phyloP scores from a whole-genome alignment of 2,888 invertebrate genomes.

The Trichopoda pennipes region DNA sequence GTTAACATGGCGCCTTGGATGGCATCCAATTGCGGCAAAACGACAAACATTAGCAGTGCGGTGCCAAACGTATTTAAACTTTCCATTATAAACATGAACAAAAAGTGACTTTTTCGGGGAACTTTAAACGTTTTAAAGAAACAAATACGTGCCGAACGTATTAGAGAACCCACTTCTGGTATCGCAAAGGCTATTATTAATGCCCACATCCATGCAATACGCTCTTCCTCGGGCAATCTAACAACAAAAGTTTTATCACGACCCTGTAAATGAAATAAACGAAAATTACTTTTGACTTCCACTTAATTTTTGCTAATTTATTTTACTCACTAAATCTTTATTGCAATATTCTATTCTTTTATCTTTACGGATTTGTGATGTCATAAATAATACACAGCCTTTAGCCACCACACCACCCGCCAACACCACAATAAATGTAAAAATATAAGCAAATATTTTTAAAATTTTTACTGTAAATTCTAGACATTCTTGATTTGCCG shows the following conservation, averaged over 20 bases:
- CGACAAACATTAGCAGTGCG: conserved; percentile 91
- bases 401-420: conserved; percentile 93
- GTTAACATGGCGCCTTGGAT: conserved; percentile 98
- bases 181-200: conserved; percentile 92
- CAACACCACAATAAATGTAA: conserved; percentile 92
- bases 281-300: not conserved
- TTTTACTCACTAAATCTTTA: conserved; percentile 87
- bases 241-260: conserved; percentile 93
- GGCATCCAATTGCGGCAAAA: conserved; percentile 95
- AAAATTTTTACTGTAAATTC: conserved; percentile 91
- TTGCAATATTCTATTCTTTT: conserved; percentile 91
- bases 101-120: conserved; percentile 82
- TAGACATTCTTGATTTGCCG: conserved; percentile 92
- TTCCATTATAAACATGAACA: conserved; percentile 89
- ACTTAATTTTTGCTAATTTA: not conserved
- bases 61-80: conserved; percentile 93
- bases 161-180: conserved; percentile 93
- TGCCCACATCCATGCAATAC: conserved; percentile 96
- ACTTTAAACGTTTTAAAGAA: conserved; percentile 93
- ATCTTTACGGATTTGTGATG: conserved; percentile 91
- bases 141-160: conserved; percentile 92
- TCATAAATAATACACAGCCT: conserved; percentile 94
- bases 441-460: conserved; percentile 91
- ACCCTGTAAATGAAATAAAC: conserved; percentile 82
- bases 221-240: conserved; percentile 90